Evolutionary conservation across 2,888 invertebrate species (phyloP).

Genomic region (Melanophora roralis): DNA sequence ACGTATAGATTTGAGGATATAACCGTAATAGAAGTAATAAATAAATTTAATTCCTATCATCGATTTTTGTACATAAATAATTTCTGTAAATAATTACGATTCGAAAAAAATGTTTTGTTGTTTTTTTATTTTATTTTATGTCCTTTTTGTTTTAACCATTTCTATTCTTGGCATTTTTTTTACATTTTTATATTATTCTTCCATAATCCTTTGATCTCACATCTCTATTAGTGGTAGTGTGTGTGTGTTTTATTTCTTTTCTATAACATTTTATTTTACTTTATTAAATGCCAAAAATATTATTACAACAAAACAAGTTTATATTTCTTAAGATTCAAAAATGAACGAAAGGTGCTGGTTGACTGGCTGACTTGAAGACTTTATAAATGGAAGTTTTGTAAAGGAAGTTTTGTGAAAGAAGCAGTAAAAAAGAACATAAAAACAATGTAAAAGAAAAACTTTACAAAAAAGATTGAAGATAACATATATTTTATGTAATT

Average conservation of each 20-base stretch:
- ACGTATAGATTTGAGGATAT: background rate
- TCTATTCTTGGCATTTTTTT: background rate
- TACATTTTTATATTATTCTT: background rate
- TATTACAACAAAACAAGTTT: no score
- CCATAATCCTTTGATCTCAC: background rate
- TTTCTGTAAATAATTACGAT: background rate
- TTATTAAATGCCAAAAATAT: background rate
- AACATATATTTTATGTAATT: constrained; percentile 8
- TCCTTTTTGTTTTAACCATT: background rate
- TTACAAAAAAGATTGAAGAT: constrained; percentile 5
- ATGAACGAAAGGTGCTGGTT: constrained; percentile 1
- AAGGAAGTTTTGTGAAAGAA: background rate
- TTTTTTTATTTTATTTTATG: background rate
- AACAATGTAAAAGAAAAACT: background rate
- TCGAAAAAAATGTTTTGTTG: background rate
- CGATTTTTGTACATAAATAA: constrained; percentile 1
- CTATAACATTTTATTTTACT: background rate
- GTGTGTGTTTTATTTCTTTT: background rate
- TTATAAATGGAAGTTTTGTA: background rate
- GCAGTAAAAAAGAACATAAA: background rate
- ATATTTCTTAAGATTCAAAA: background rate
- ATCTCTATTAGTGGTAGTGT: no score
- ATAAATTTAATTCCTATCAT: constrained; percentile 16
- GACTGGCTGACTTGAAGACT: background rate
- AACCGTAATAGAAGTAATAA: background rate